These are phyloP conservation scores for Dinothrombium tinctorium DNA, from an alignment of 1,140 invertebrate species.

Conservation along the genomic window DNA sequence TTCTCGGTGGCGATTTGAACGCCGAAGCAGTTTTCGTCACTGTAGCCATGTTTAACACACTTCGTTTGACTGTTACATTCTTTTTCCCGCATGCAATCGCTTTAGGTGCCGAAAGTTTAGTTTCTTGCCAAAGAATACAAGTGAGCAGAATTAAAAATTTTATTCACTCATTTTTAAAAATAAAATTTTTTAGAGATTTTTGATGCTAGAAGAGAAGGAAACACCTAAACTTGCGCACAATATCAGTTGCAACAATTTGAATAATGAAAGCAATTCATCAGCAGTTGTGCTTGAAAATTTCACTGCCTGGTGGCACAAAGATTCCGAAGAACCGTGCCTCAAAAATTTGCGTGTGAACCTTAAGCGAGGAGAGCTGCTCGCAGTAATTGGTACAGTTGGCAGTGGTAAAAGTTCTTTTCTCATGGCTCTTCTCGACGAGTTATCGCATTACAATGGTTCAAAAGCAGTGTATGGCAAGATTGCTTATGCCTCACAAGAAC, in stretches of 20 bases:
- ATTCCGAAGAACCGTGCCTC: too few relatives aligned
- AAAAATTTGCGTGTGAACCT: too few relatives aligned
- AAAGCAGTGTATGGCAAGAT: too few relatives aligned
- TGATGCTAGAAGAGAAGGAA: not conserved
- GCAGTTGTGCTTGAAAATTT: too few relatives aligned
- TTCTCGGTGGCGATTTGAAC: constrained; percentile 34
- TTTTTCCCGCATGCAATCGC: constrained; percentile 45
- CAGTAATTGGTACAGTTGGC: too few relatives aligned
- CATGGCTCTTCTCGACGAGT: too few relatives aligned
- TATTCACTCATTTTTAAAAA: not conserved
- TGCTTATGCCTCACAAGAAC: constrained; percentile 69
- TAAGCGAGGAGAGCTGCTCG: too few relatives aligned
- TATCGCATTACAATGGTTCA: not conserved
- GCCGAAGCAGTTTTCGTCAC: constrained; percentile 51
- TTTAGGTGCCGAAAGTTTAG: constrained; percentile 22
- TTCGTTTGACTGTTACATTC: constrained; percentile 39
- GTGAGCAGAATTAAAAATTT: not conserved
- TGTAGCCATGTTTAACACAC: constrained; percentile 35
- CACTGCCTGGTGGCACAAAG: too few relatives aligned
- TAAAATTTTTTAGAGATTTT: not conserved
- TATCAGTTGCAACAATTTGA: too few relatives aligned
- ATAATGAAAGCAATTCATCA: too few relatives aligned
- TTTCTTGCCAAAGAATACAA: constrained; percentile 35
- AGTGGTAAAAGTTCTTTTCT: too few relatives aligned
- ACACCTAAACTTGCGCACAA: not conserved